Evolutionary conservation across 2,888 invertebrate genomes (phyloP), one percentile per base, ranked within the genome.

Genomic region (Craniophora ligustri): DNA sequence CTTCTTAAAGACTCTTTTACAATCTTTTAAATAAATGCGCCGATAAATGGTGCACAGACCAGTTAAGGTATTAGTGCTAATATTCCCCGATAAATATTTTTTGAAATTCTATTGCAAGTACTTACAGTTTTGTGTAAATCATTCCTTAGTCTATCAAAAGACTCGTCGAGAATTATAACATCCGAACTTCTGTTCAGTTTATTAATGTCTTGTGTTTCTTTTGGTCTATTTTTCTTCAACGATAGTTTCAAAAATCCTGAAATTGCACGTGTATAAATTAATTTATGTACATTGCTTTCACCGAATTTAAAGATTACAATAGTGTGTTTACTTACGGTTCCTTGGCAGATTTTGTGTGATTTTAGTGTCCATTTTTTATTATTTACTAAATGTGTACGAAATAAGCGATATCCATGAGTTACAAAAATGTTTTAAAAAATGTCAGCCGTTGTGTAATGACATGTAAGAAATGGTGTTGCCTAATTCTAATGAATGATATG

Each of bases 141-240:
- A 3, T 79, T 67, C 30, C 75, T 81, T 31, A 89, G 60, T 75
- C 72, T 81, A 54, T 92, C 92, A 68, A 88, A 89, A 8, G 92
- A 88, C 48, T 92, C 92, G 70, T 93, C 92, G 53, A 92, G 71
- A 56, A 89, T 63, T 26, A 89, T 82, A 13, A 91, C 75, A 72
- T 90, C 90, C 0, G 88, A 84, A 67, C 82, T 87, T 19, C 78
- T 76, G 42, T 86, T 82, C 1, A 45, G 19, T 68, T 84, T 85
- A 46, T 75, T 81, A 1, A 46, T 41, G 32, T 82, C 79, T 38
- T 81, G 71, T 19, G 74, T 73, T 5, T 60, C 45, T 69, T 82
- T 83, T n/a, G 63, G 16, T 34, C 71, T 83, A 39, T 86, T 89
- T 82, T 91, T 93, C 82, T 88, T 92, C 46, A 92, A 48, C 4